Conservation (phyloP, 92 coral and sea anemone genomes). For the Zoanthus sansibaricus region DNA sequence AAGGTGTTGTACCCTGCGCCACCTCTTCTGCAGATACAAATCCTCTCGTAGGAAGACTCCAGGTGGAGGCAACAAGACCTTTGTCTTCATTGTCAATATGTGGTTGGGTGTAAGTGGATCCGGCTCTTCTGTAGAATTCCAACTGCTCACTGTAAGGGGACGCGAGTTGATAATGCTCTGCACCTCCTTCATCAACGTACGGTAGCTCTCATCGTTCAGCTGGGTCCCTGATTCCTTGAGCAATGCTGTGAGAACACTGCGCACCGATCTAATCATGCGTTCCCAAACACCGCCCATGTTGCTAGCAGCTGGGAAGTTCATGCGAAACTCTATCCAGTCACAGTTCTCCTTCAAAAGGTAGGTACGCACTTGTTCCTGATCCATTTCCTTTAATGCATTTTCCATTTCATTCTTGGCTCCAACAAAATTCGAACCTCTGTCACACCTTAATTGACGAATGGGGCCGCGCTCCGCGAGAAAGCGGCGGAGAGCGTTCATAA, state of each 20-base stretch:
- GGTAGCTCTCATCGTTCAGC: slow-evolving; percentile 60
- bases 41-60: slow-evolving; percentile 52
- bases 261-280: slow-evolving; percentile 52
- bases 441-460: slow-evolving; percentile 55
- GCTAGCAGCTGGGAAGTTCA: slow-evolving; percentile 68
- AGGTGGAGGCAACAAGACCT: slow-evolving; percentile 66
- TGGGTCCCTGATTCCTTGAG: slow-evolving; percentile 52
- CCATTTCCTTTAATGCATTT: slow-evolving; percentile 51
- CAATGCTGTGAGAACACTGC: slow-evolving; percentile 53
- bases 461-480: slow-evolving; percentile 45
- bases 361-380: slow-evolving; percentile 30
- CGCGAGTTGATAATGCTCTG: slow-evolving; percentile 32
- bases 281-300: slow-evolving; percentile 68
- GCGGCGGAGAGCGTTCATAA: slow-evolving; percentile 65
- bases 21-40: slow-evolving; percentile 39
- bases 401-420: slow-evolving; percentile 48
- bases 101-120: slow-evolving; percentile 61
- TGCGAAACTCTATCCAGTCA: slow-evolving; percentile 56
- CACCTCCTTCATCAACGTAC: slow-evolving; percentile 61
- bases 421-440: slow-evolving; percentile 60
- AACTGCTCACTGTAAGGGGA: slow-evolving; percentile 28
- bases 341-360: slow-evolving; percentile 56
- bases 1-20: slow-evolving; percentile 45
- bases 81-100: slow-evolving; percentile 52
- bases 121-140: slow-evolving; percentile 40